Evolutionary conservation across 2,113 vertebrate genomes (phyloP).

Genomic region (Chloropsis cyanopogon): DNA sequence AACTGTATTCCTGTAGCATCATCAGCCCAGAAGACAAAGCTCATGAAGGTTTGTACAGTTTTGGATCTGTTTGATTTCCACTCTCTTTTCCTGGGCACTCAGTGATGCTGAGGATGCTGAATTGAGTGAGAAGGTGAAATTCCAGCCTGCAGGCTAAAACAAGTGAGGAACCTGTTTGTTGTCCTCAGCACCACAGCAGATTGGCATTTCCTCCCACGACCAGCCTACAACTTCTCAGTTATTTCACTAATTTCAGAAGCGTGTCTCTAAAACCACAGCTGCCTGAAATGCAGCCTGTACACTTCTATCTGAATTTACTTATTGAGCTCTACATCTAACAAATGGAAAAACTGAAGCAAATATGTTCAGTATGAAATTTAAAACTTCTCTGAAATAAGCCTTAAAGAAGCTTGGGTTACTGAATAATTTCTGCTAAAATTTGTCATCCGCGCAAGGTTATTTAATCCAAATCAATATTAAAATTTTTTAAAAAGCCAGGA

Average conservation of each 20-base stretch:
- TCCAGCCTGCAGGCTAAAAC: not conserved
- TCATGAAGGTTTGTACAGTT: not conserved
- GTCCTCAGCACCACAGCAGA: not conserved
- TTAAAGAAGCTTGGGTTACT: conserved; percentile 52
- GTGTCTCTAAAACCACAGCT: not conserved
- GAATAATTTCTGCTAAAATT: conserved; percentile 48
- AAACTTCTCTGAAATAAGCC: conserved; percentile 36
- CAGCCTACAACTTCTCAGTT: not conserved
- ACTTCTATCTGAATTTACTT: conserved; percentile 19
- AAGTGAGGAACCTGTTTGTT: not conserved
- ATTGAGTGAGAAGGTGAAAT: not conserved
- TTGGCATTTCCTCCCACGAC: not conserved
- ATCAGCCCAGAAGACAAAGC: not conserved
- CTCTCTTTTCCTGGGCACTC: not conserved
- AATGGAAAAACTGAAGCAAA: conserved; percentile 46
- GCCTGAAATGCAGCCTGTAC: not conserved
- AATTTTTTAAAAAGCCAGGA: not conserved
- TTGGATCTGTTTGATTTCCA: not conserved
- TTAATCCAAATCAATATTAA: conserved; percentile 33
- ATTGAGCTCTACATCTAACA: not conserved
- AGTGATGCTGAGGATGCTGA: not conserved
- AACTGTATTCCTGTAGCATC: not conserved
- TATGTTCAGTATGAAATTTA: conserved; percentile 41
- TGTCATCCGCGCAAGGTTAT: not conserved
- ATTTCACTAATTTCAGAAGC: not conserved